Evolutionary conservation across 2,888 invertebrate genomes (phyloP), one percentile per base, ranked within the genome.

Genomic region (Drosophila monieri): DNA sequence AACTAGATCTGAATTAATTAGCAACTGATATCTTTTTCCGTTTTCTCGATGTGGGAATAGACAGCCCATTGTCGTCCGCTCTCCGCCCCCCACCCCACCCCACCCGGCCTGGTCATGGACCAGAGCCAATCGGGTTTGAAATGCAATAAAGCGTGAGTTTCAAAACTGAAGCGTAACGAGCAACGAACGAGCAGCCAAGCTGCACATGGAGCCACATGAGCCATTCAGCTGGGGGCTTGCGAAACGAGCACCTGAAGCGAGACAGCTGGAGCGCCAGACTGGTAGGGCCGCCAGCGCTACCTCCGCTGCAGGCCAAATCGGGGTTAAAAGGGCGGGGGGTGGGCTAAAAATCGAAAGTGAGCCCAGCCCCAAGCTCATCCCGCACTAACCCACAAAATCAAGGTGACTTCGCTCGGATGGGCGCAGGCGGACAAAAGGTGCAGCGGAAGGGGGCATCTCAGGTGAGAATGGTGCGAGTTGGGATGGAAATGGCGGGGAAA

Each of bases 101-200:
- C 8, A 9, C 27, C 52, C 39, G 15, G 58, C 65, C 61, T 21
- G 51, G 64, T 74, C 70, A 57, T 70, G 49, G 52, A 55, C 78
- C 81, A 66, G 41, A 64, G 57, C 65, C 57, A 78, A 83, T 73
- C 77, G 77, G 53, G 72, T 73, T 76, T 66, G 49, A 67, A 76
- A 78, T 76, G 83, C 83, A 83, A 78, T 83, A 81, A 78, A 76
- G 67, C 81, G 78, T 67, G 77, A 72, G 61, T 65, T 65, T 67
- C 39, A 47, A 74, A 78, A 53, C 59, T 61, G 59, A 80, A 80
- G 75, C 80, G 60, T 77, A 59, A 65, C 65, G 61, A 70, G 62
- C 54, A 51, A 59, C 43, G 53, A 59, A 46, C 59, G 60, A 44
- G 35, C 37, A 44, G 3, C 21, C 14, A 52, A 43, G 47, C 32